Evolutionary conservation across 1,140 invertebrate genomes (phyloP), one percentile per base, ranked within the genome.

Genomic region (Nautilus pompilius): DNA sequence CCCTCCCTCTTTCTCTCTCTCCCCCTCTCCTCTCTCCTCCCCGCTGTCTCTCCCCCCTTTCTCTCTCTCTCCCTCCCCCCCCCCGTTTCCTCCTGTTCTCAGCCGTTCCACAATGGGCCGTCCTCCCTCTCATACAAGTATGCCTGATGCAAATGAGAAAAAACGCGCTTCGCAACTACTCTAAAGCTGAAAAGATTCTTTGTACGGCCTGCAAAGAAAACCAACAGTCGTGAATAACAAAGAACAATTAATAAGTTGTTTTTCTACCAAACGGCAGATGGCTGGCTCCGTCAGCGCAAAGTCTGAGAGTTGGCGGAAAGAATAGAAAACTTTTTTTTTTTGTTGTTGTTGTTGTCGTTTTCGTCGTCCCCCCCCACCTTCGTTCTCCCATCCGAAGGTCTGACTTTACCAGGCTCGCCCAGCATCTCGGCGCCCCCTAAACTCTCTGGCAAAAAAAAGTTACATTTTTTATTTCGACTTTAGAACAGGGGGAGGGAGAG

Each of bases 211-310:
- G 64, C 58, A 69, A 69, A 69, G 64, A 65, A 59, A 69, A 69
- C 68, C 68, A 61, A 65, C 68, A 69, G 67, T 69, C 58, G 55
- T 60, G 60, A 66, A 66, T 69, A 66, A 69, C 68, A 69, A 69
- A 69, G 68, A 66, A 69, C 68, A 69, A 69, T 69, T 69, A 69
- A 69, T 66, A 63, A 65, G 64, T 69, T 69, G 68, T 66, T 69
- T 69, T 69, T 69, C 60, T 66, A 57, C 58, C 48, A 57, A 58
- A 59, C 49, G 65, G 68, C 67, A 69, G 67, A 69, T 69, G 67
- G 63, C 61, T 63, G 60, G 60, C 20, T 53, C 17, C 29, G 49
- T n/a, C 49, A 28, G 17, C 49, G 26, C 29, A 22, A 24, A 20
- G 5, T 24, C 20, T 22, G 17, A 53, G 29, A 53, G 49, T 53